Evolutionary conservation across 30 jellyfish, hydroid and myxozoan species (phyloP).

Genomic region (Turritopsis rubra): DNA sequence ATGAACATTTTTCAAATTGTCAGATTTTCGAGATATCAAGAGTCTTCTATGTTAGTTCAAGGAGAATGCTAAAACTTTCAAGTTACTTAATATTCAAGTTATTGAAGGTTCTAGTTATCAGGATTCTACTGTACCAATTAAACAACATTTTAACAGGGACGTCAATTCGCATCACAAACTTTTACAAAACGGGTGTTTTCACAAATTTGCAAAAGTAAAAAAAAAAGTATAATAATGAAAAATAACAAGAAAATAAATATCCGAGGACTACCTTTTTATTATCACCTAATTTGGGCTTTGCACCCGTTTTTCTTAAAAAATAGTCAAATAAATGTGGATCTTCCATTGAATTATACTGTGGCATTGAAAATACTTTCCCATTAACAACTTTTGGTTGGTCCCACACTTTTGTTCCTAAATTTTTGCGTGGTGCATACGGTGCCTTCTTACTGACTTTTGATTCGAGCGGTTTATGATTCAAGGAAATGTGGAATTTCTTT

Average conservation of each 20-base stretch:
- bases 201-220: too few relatives aligned
- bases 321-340: slow-evolving; percentile 90
- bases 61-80: too few relatives aligned
- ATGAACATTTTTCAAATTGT: too few relatives aligned
- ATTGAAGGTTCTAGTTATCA: too few relatives aligned
- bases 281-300: slow-evolving; percentile 45
- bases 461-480: slow-evolving; percentile 62
- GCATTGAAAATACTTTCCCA: slow-evolving; percentile 71
- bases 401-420: slow-evolving; percentile 42
- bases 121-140: too few relatives aligned
- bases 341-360: slow-evolving; percentile 75
- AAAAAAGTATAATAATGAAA: too few relatives aligned
- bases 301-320: slow-evolving; percentile 82
- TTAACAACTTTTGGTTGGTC: slow-evolving; percentile 92
- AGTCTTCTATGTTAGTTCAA: too few relatives aligned
- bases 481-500: slow-evolving; percentile 45
- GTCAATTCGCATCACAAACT: too few relatives aligned
- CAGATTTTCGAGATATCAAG: too few relatives aligned
- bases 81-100: too few relatives aligned
- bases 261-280: background rate
- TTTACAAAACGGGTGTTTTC: too few relatives aligned
- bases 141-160: too few relatives aligned
- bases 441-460: slow-evolving; percentile 80
- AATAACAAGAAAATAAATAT: background rate
- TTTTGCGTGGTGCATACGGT: slow-evolving; percentile 84